phyloP scores from a whole-genome alignment of 1,140 invertebrate species.

The Drosophila ogumai region DNA sequence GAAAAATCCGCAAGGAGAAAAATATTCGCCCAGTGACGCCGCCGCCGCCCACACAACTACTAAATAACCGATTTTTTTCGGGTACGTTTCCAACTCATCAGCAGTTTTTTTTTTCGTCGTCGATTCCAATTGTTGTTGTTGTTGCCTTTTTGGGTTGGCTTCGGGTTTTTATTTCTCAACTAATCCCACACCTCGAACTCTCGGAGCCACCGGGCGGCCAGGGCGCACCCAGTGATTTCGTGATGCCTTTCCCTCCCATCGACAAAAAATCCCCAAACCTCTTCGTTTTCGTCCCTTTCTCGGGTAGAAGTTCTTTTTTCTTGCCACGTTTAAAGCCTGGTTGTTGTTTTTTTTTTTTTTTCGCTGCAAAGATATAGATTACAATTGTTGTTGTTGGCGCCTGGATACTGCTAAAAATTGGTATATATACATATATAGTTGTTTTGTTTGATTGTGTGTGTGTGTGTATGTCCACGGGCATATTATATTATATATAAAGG shows the following conservation, averaged over 20 bases:
- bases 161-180: slow-evolving; percentile 66
- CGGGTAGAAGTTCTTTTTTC: slow-evolving; percentile 16
- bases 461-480: slow-evolving; percentile 14
- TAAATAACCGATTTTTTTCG: slow-evolving; percentile 64
- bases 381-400: slow-evolving; percentile 54
- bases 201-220: slow-evolving; percentile 24
- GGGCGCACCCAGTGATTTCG: slow-evolving; percentile 57
- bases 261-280: slow-evolving; percentile 18
- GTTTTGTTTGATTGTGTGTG: slow-evolving; percentile 34
- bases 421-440: slow-evolving; percentile 30
- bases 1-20: slow-evolving; percentile 42
- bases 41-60: slow-evolving; percentile 56
- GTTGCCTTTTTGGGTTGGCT: slow-evolving; percentile 48
- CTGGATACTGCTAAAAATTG: slow-evolving; percentile 26
- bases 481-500: slow-evolving; percentile 44
- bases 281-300: slow-evolving; percentile 44
- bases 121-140: slow-evolving; percentile 20
- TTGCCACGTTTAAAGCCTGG: slow-evolving; percentile 42
- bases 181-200: slow-evolving; percentile 58
- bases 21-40: slow-evolving; percentile 41
- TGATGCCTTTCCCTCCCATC: slow-evolving; percentile 45
- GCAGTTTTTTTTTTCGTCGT: slow-evolving; percentile 53
- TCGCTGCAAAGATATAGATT: slow-evolving; percentile 58
- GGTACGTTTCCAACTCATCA: slow-evolving; percentile 64
- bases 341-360: slow-evolving; percentile 24